Evolutionary conservation across 2,888 invertebrate genomes (phyloP).

Genomic region (Allygus modestus): DNA sequence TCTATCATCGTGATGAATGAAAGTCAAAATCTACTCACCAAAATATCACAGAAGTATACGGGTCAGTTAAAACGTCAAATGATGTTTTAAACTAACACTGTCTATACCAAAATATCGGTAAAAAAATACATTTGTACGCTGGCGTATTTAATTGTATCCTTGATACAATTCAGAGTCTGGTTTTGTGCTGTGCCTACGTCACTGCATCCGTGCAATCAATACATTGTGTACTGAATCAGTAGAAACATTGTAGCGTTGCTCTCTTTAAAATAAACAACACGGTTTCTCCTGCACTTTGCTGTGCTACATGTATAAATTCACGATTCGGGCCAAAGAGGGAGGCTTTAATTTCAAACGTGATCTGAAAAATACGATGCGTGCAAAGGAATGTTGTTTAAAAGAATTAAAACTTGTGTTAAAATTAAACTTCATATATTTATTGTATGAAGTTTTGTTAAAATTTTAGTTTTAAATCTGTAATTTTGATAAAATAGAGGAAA

Average conservation of each 20-base stretch:
- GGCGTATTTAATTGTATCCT: not conserved
- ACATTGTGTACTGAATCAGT: conserved; percentile 36
- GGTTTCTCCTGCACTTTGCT: not conserved
- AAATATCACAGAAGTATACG: conserved; percentile 48
- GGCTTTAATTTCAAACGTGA: too few species aligned
- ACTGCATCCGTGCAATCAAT: conserved; percentile 3
- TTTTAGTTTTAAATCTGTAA: too few species aligned
- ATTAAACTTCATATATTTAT: too few species aligned
- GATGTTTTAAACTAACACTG: not conserved
- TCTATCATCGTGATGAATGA: not conserved
- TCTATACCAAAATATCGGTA: not conserved
- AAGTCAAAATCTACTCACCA: conserved; percentile 32
- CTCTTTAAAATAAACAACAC: not conserved
- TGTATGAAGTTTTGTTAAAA: too few species aligned
- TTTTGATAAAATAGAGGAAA: too few species aligned
- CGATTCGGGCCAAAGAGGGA: not conserved
- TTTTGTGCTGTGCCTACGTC: not conserved
- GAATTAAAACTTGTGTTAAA: too few species aligned
- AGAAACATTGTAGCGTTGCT: conserved; percentile 32
- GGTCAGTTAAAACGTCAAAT: not conserved
- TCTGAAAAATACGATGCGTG: too few species aligned
- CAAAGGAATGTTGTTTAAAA: too few species aligned
- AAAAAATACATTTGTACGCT: conserved; percentile 42
- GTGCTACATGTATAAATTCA: not conserved
- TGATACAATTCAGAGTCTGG: not conserved